phyloP scores from a whole-genome alignment of 2,888 invertebrate genomes.

The Kuschelorhynchus macadamiae region DNA sequence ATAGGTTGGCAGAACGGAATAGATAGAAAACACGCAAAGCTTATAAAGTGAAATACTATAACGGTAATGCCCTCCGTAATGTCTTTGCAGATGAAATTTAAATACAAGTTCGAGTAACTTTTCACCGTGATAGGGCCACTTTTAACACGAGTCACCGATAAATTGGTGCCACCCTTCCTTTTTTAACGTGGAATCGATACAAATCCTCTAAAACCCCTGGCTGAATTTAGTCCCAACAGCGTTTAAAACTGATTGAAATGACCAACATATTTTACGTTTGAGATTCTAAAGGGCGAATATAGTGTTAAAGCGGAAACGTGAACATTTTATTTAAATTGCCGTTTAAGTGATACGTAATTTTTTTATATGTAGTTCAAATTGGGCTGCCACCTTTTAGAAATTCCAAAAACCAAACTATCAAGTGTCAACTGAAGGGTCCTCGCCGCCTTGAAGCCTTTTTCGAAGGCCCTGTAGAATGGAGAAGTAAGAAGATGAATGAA shows the following conservation, averaged over 20 bases:
- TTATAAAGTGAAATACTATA: constrained; percentile 21
- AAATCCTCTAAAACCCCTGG: constrained; percentile 14
- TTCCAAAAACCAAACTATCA: no score
- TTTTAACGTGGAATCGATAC: constrained; percentile 16
- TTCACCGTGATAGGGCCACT: constrained; percentile 7
- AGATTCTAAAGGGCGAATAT: no score
- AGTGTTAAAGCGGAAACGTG: no score
- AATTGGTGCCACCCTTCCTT: constrained; percentile 18
- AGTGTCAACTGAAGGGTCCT: no score
- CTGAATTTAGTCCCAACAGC: constrained; percentile 6
- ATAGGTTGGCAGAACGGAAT: constrained; percentile 8
- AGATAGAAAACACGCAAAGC: constrained; percentile 17
- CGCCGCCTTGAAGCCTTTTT: no score
- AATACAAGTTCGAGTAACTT: constrained; percentile 21
- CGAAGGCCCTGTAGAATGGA: no score
- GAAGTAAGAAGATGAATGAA: no score
- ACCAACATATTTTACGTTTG: constrained; percentile 27
- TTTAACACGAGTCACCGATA: constrained; percentile 23
- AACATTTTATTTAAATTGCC: no score
- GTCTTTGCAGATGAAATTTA: constrained; percentile 16
- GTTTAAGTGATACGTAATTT: no score
- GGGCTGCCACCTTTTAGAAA: no score
- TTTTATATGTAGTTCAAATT: no score
- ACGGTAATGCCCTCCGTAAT: constrained; percentile 7
- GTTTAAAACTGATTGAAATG: constrained; percentile 28